Conservation (phyloP, 2,888 invertebrate genomes). For the Habroteleia sp. region DNA sequence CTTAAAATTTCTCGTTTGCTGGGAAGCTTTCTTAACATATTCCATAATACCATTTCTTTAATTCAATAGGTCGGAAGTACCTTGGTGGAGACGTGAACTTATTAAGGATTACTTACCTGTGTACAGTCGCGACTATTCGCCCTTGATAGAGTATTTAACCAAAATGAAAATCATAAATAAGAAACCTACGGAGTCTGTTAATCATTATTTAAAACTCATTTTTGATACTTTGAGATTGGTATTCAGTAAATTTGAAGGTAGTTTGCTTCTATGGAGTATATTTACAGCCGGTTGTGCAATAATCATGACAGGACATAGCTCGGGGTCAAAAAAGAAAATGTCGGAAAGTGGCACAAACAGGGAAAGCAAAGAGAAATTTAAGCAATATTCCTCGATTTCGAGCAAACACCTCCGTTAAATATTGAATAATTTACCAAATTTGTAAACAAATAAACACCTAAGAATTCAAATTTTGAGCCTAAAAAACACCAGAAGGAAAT, state of each 20-base stretch:
- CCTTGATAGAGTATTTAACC: slow-evolving; percentile 83
- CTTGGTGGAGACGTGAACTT: slow-evolving; percentile 84
- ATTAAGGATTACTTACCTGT: slow-evolving; percentile 84
- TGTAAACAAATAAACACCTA: neutral
- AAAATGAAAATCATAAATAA: slow-evolving; percentile 83
- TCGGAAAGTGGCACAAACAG: neutral
- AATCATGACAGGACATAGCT: slow-evolving; percentile 78
- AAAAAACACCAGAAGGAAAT: neutral
- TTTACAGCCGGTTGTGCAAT: slow-evolving; percentile 83
- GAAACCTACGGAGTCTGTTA: slow-evolving; percentile 75
- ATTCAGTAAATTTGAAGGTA: slow-evolving; percentile 82
- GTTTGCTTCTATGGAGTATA: slow-evolving; percentile 83
- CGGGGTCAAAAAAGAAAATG: slow-evolving; percentile 28
- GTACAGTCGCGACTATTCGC: slow-evolving; percentile 83
- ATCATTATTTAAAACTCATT: slow-evolving; percentile 80
- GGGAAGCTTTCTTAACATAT: too few relatives aligned
- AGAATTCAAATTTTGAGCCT: slow-evolving; percentile 5
- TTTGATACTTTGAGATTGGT: slow-evolving; percentile 82
- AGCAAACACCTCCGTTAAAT: slow-evolving; percentile 25
- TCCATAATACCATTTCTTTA: too few relatives aligned
- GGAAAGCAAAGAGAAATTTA: slow-evolving; percentile 8
- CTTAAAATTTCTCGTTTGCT: too few relatives aligned
- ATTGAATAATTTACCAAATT: too few relatives aligned
- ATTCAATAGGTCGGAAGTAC: slow-evolving; percentile 70
- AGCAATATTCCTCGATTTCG: slow-evolving; percentile 11